A percentile compares a stretch with the other conserved stretches of the same genome.
Evolutionary conservation across 2,888 invertebrate genomes (phyloP).

Genomic region (Polia nebulosa): DNA sequence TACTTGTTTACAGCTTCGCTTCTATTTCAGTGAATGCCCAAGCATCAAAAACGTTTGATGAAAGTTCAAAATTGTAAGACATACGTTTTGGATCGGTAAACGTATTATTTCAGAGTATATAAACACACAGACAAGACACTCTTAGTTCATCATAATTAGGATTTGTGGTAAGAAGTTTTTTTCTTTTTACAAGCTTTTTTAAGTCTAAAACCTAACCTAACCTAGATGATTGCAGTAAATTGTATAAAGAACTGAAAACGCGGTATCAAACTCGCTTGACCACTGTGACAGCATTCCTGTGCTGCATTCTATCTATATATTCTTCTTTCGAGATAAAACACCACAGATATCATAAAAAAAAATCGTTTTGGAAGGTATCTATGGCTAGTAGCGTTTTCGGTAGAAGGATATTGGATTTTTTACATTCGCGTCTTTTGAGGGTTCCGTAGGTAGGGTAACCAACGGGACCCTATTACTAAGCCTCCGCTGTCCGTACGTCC

Average conservation of each 20-base stretch:
- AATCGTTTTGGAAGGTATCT: background rate
- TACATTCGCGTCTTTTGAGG: too few relatives aligned
- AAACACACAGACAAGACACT: background rate
- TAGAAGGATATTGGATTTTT: background rate
- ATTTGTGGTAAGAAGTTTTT: background rate
- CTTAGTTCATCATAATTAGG: constrained; percentile 4
- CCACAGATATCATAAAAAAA: background rate
- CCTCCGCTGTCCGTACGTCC: too few relatives aligned
- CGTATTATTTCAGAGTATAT: constrained; percentile 4
- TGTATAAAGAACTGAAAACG: background rate
- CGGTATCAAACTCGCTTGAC: background rate
- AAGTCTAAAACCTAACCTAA: background rate
- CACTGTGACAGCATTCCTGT: background rate
- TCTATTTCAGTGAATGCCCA: constrained; percentile 45
- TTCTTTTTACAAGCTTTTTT: too few relatives aligned
- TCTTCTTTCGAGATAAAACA: background rate
- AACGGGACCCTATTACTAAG: too few relatives aligned
- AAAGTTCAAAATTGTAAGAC: constrained; percentile 27
- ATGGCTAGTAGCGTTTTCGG: background rate
- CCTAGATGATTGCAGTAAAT: background rate
- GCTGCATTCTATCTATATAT: background rate
- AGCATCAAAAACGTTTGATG: constrained; percentile 41
- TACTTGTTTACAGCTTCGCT: constrained; percentile 53
- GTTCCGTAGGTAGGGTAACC: too few relatives aligned
- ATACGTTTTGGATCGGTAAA: constrained; percentile 16